phyloP scores from a whole-genome alignment of 2,113 vertebrate species.

The Platichthys flesus region DNA sequence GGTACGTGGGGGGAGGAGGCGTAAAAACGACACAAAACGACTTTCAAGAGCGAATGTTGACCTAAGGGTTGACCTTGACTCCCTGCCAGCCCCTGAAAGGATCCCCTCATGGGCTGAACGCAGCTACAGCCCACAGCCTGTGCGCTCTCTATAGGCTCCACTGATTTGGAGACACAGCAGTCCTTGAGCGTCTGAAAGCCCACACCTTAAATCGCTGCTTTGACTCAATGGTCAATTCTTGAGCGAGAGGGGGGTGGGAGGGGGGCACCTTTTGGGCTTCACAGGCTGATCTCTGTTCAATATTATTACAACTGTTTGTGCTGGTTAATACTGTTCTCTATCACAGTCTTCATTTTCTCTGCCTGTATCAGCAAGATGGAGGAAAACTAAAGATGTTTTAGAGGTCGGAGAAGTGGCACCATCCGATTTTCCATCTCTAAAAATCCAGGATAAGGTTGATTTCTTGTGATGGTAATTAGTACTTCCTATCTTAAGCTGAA shows the following conservation, averaged over 20 bases:
- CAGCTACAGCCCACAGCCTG: conserved; percentile 35
- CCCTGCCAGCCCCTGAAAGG: conserved; percentile 69
- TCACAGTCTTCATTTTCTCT: neutral
- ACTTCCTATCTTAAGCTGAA: conserved; percentile 48
- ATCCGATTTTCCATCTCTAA: conserved; percentile 39
- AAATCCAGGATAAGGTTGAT: conserved; percentile 53
- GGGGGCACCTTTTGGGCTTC: conserved; percentile 39
- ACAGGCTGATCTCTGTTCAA: conserved; percentile 35
- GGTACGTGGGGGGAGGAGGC: conserved; percentile 24
- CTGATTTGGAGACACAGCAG: conserved; percentile 64
- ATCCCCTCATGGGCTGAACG: conserved; percentile 70
- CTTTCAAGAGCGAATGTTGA: conserved; percentile 78
- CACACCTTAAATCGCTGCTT: conserved; percentile 40
- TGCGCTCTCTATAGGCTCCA: conserved; percentile 33
- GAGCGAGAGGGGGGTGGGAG: conserved; percentile 9
- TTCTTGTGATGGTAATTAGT: conserved; percentile 50
- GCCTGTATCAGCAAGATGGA: conserved; percentile 5
- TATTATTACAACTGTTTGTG: conserved; percentile 12
- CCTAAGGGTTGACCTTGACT: conserved; percentile 65
- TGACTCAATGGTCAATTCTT: conserved; percentile 53
- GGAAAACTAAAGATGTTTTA: neutral
- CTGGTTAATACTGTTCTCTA: conserved; percentile 8
- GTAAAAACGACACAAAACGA: conserved; percentile 50
- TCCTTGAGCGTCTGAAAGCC: conserved; percentile 61
- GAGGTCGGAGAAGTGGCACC: conserved; percentile 1